Evolutionary conservation across 2,797 vertebrate species (phyloP).

Genomic region (Lithobates pipiens): DNA sequence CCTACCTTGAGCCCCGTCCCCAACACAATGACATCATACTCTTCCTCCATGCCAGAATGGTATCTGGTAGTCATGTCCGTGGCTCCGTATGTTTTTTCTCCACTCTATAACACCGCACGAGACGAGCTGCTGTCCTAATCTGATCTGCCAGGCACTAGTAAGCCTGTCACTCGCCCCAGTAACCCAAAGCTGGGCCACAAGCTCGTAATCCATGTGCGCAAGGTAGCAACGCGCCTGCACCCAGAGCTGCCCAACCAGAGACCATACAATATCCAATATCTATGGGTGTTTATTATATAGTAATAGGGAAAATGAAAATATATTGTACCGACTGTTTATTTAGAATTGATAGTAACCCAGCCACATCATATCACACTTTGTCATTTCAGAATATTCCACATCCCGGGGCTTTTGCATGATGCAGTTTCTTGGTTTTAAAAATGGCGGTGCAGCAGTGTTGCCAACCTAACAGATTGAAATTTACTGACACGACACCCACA

Average conservation of each 20-base stretch:
- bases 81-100: slow-evolving; percentile 53
- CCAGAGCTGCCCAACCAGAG: background rate
- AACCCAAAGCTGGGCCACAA: slow-evolving; percentile 46
- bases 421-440: background rate
- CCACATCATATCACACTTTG: background rate
- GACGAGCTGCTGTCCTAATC: slow-evolving; percentile 27
- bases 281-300: background rate
- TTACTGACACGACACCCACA: too few species aligned
- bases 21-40: slow-evolving; percentile 95
- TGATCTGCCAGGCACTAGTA: slow-evolving; percentile 39
- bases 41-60: slow-evolving; percentile 87
- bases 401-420: background rate
- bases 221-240: background rate
- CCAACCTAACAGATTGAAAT: too few species aligned
- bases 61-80: slow-evolving; percentile 62
- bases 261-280: too few species aligned
- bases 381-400: background rate
- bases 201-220: slow-evolving; percentile 37
- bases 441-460: too few species aligned
- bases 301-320: background rate
- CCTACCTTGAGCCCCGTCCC: slow-evolving; percentile 93
- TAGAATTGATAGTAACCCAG: background rate
- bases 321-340: background rate
- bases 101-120: background rate
- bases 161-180: slow-evolving; percentile 38